Evolutionary conservation across 2,113 vertebrate genomes (phyloP), one percentile per base, ranked within the genome.

Genomic region (Alces alces): DNA sequence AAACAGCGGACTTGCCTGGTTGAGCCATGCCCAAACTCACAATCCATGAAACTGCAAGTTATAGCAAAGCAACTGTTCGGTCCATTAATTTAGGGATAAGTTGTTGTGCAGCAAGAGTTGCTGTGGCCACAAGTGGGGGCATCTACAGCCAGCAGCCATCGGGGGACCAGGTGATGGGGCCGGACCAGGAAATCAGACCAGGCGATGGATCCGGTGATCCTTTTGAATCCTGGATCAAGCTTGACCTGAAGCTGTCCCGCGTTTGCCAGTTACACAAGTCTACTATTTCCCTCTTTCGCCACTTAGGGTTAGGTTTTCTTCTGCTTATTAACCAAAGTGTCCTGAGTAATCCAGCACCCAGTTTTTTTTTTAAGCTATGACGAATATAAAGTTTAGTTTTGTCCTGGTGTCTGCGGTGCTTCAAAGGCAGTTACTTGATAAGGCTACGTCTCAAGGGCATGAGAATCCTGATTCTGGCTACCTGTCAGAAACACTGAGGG

Each of bases 311-410:
- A 58, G 52, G 8, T 61, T 60, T 60, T 33, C n/a, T 58, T 66
- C 70, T 47, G 30, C 23, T 76, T 73, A 9, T n/a, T 58, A 73
- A 57, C 52, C 14, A 47, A 85, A 85, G 43, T 47, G 47, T 73
- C 39, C 61, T 5, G 6, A 73, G 55, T 10, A 11, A 73, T 28
- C 50, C 61, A 45, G 36, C 14, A 28, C 36, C 6, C 28, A 57
- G 28, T 57, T 85, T 84, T 70, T 84, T 70, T 61, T 85, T 91
- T 36, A 64, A 19, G 11, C 36, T 73, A 25, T 36, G 6, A 85
- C 57, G 13, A 85, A 36, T 45, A 73, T 57, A 47, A 70, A 92
- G 47, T 84, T 92, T 55, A 55, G 50, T 50, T 76, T 93, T 47
- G 15, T 58, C n/a, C 39, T 76, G 30, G 82, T 0, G 0, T 86